These are phyloP conservation scores for Aphelenchoides bicaudatus DNA, from an alignment of 2,888 invertebrate species.

Conservation along the genomic window DNA sequence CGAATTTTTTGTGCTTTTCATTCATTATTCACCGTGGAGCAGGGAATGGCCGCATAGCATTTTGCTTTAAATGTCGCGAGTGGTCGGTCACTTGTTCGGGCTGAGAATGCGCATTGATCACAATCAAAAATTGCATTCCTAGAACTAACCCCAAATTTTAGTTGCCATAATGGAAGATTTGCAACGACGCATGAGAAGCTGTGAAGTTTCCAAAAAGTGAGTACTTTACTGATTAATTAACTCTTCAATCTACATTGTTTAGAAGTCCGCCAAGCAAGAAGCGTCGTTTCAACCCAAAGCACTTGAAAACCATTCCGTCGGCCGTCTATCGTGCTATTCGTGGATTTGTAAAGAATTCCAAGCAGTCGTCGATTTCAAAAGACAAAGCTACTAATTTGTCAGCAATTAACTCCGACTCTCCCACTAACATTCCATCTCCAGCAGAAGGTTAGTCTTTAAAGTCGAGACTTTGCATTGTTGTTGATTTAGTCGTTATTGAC, in stretches of 20 bases:
- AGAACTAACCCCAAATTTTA: background rate
- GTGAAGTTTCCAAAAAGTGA: background rate
- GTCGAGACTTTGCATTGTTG: background rate
- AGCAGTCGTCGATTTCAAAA: no score
- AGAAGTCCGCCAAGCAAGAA: background rate
- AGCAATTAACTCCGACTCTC: background rate
- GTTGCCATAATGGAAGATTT: constrained; percentile 10
- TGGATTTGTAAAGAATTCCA: no score
- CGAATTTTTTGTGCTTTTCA: background rate
- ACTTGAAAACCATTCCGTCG: background rate
- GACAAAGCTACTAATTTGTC: background rate
- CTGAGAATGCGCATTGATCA: background rate
- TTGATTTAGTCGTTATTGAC: background rate
- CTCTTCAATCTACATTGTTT: background rate
- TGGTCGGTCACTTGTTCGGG: no score
- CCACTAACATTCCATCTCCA: no score
- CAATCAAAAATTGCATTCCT: background rate
- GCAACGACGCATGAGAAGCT: background rate
- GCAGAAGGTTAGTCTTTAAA: no score
- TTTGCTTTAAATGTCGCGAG: no score
- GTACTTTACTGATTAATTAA: background rate
- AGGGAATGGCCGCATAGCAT: no score
- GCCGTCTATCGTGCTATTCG: background rate
- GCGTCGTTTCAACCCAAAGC: no score
- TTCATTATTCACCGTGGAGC: no score